These are phyloP conservation scores for Pitta sordida DNA, from an alignment of 2,113 vertebrate species.

Conservation along the genomic window DNA sequence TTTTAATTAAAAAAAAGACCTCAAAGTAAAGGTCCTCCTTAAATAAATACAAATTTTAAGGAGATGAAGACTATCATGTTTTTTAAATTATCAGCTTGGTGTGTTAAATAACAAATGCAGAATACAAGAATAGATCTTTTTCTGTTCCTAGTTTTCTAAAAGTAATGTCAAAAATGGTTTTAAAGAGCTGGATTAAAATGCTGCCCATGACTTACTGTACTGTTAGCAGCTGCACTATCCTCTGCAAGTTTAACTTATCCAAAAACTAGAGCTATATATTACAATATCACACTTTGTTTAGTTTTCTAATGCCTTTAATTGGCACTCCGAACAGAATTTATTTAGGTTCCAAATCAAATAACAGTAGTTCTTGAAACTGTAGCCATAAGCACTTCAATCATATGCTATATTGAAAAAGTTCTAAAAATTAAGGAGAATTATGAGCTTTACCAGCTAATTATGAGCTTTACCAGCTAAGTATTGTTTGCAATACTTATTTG, in stretches of 20 bases:
- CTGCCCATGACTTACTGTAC: background rate
- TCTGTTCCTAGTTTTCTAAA: background rate
- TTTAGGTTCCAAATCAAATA: conserved; percentile 39
- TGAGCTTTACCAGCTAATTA: background rate
- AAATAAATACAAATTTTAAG: background rate
- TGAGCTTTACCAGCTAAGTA: no score
- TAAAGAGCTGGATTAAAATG: conserved; percentile 7
- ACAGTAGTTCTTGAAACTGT: background rate
- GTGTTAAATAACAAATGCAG: background rate
- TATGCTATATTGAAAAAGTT: conserved; percentile 18
- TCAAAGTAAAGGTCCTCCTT: background rate
- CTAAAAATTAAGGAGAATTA: conserved; percentile 1
- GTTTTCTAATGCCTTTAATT: conserved; percentile 19
- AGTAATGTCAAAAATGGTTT: conserved; percentile 11
- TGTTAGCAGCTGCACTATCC: background rate
- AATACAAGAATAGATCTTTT: background rate
- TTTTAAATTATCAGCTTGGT: background rate
- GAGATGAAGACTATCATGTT: background rate
- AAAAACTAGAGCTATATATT: background rate
- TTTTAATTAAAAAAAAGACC: background rate
- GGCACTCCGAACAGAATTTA: background rate
- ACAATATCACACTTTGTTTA: background rate
- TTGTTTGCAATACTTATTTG: conserved; percentile 32
- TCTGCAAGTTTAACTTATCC: conserved; percentile 8
- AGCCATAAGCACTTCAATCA: background rate